Evolutionary conservation across 2,797 vertebrate species (phyloP).

Genomic region (Antennarius maculatus): DNA sequence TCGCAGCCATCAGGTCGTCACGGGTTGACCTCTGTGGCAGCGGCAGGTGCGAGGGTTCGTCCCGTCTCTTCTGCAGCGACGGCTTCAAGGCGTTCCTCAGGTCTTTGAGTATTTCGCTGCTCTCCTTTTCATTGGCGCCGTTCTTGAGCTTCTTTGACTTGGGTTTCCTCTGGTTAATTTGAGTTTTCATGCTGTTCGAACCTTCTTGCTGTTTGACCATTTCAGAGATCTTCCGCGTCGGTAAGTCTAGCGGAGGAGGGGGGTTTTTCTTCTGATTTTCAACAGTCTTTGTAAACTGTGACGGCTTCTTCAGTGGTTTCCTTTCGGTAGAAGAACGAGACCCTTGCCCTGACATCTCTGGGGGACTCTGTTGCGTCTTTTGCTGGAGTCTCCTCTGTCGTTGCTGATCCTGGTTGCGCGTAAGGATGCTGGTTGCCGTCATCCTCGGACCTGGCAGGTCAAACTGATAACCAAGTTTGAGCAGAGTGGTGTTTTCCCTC

Average conservation of each 20-base stretch:
- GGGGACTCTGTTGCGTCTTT: slow-evolving; percentile 74
- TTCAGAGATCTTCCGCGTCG: slow-evolving; percentile 85
- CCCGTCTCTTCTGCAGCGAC: slow-evolving; percentile 80
- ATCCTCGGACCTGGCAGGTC: slow-evolving; percentile 92
- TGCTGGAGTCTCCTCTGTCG: slow-evolving; percentile 88
- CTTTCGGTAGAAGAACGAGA: slow-evolving; percentile 71
- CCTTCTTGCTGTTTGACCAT: slow-evolving; percentile 85
- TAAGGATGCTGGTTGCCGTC: slow-evolving; percentile 89
- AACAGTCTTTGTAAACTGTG: slow-evolving; percentile 79
- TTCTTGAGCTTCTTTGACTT: slow-evolving; percentile 83
- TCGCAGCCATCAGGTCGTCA: slow-evolving; percentile 89
- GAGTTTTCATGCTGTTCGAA: slow-evolving; percentile 68
- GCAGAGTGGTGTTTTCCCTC: slow-evolving; percentile 87
- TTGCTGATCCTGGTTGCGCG: slow-evolving; percentile 91
- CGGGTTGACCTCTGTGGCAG: slow-evolving; percentile 82
- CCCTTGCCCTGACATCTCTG: slow-evolving; percentile 53
- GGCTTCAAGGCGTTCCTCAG: slow-evolving; percentile 86
- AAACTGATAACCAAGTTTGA: slow-evolving; percentile 92
- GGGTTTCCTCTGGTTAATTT: slow-evolving; percentile 83
- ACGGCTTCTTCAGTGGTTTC: slow-evolving; percentile 75
- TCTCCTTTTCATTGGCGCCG: slow-evolving; percentile 77
- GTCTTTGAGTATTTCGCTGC: slow-evolving; percentile 84
- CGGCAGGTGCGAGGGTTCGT: slow-evolving; percentile 76
- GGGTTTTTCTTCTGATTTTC: slow-evolving; percentile 69
- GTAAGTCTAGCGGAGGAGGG: slow-evolving; percentile 53